A percentile compares a stretch with the other conserved stretches of the same genome.
phyloP scores from a whole-genome alignment of 2,797 vertebrate species.

The Sebastes minor region DNA sequence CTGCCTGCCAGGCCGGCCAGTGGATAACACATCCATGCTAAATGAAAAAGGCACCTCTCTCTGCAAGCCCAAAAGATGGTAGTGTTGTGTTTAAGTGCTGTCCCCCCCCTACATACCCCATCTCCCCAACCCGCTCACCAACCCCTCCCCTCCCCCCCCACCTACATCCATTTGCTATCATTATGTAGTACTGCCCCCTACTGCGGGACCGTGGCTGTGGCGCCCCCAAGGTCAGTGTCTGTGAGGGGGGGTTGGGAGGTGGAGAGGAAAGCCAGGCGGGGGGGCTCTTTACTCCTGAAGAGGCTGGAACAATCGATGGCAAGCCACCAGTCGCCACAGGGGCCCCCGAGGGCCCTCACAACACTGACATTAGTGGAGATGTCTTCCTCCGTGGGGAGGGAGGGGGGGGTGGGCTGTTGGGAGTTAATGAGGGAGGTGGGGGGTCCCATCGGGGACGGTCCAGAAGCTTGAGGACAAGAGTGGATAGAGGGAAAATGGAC shows the following conservation, averaged over 20 bases:
- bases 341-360: slow-evolving; percentile 59
- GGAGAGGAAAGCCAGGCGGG: slow-evolving; percentile 17
- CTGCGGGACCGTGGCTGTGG: slow-evolving; percentile 70
- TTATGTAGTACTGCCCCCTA: slow-evolving; percentile 84
- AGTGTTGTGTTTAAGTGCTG: slow-evolving; percentile 76
- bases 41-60: slow-evolving; percentile 59
- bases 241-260: slow-evolving; percentile 25
- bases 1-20: slow-evolving; percentile 22
- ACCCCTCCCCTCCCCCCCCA: slow-evolving; percentile 4
- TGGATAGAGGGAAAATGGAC: slow-evolving; percentile 33
- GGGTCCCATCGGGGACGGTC: background rate
- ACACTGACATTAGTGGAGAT: slow-evolving; percentile 74
- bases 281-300: slow-evolving; percentile 74
- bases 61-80: slow-evolving; percentile 53
- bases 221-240: slow-evolving; percentile 72
- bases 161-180: slow-evolving; percentile 70
- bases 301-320: slow-evolving; percentile 72
- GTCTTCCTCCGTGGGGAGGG: slow-evolving; percentile 54
- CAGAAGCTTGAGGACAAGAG: slow-evolving; percentile 10
- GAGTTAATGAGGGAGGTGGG: slow-evolving; percentile 60
- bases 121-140: background rate
- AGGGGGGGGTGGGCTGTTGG: slow-evolving; percentile 35
- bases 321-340: slow-evolving; percentile 50
- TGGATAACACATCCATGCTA: slow-evolving; percentile 56
- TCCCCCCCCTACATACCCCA: background rate